These are phyloP conservation scores for Mobula birostris DNA, from an alignment of 2,113 vertebrate genomes.

Conservation along the genomic window DNA sequence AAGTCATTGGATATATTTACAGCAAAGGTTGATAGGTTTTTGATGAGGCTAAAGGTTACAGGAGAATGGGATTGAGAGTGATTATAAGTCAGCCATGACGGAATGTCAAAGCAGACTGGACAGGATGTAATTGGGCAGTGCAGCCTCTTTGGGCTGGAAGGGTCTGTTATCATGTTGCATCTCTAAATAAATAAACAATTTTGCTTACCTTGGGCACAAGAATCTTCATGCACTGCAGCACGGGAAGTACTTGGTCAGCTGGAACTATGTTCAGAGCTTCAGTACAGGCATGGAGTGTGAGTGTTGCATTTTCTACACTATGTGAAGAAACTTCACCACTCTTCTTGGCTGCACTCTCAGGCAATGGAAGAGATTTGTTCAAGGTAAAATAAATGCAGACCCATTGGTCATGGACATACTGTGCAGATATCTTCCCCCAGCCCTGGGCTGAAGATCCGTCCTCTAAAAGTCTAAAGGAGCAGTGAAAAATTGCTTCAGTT, in stretches of 20 bases:
- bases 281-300: conserved; percentile 57
- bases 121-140: no score
- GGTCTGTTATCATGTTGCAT: no score
- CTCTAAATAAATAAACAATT: no score
- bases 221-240: conserved; percentile 70
- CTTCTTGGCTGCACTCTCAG: conserved; percentile 11
- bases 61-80: no score
- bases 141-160: no score
- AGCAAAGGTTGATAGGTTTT: no score
- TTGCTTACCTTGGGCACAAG: conserved; percentile 69
- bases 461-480: conserved; percentile 52
- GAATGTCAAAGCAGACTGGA: no score
- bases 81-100: no score
- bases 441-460: conserved; percentile 57
- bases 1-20: no score
- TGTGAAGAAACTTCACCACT: conserved; percentile 34
- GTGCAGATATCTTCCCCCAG: conserved; percentile 76
- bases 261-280: conserved; percentile 75
- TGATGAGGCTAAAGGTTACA: no score
- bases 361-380: conserved; percentile 42
- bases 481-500: background rate
- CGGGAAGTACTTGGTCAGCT: conserved; percentile 69
- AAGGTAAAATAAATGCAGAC: conserved; percentile 67
- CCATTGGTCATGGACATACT: conserved; percentile 79
- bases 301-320: conserved; percentile 40